Evolutionary conservation across 2,888 invertebrate species (phyloP), one percentile per base, ranked within the genome.

Genomic region (Synanthedon myopaeformis): DNA sequence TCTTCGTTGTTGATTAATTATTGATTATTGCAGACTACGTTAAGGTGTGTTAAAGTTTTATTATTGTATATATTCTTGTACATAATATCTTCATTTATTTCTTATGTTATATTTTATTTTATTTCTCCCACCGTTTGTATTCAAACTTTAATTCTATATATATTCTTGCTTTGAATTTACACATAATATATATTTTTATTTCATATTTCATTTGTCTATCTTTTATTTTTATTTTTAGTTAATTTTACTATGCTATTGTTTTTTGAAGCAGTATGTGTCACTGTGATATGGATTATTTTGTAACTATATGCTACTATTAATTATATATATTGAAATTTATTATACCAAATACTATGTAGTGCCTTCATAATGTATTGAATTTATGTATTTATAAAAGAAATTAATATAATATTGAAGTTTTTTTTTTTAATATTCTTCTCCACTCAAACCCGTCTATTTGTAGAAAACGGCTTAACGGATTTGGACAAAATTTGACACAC

Each of bases 221-320:
- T 52, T 52, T 41, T 58, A 54, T 55, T 55, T n/a, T 56, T 54
- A 42, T 52, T 51, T 52, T 53, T 55, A 41, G 49, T 41, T 51
- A 11, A 51, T 48, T 35, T 14, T 54, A 52, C 54, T 4, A 42
- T 14, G 49, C 48, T 52, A 55, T 49, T 52, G 53, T 53, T 56
- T 53, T 49, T 3, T 52, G 57, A 59, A 65, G 82, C 79, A 68
- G 80, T 82, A 82, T 79, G 62, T 65, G 53, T 75, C 73, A 64
- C 82, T 82, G 82, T 82, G 82, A 82, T 82, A 78, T 63, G 62
- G 50, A 41, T 49, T 45, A 12, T n/a, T n/a, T 14, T 45, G n/a
- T 45, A 45, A 50, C 41, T 28, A 5, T 54, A 35, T 45, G n/a
- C 3, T 52, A 23, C 17, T 52, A 10, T 41, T 41, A 51, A 49